Evolutionary conservation across 2,888 invertebrate species (phyloP).

Genomic region (Agrypnus murinus): DNA sequence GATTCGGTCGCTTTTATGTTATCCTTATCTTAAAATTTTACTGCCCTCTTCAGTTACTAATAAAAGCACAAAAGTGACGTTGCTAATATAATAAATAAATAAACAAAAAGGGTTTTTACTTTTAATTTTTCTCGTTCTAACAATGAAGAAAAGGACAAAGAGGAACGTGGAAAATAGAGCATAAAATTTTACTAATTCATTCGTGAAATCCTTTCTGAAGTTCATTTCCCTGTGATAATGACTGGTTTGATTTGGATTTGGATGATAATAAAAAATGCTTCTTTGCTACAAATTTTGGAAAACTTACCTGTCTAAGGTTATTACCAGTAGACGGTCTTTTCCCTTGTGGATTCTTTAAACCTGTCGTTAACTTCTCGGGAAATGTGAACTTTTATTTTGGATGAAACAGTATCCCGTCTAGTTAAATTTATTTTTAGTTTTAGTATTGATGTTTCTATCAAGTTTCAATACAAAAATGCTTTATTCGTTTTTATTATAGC

Average conservation of each 20-base stretch:
- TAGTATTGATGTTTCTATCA: background rate
- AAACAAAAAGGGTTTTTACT: too few relatives aligned
- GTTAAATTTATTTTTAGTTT: slow-evolving; percentile 24
- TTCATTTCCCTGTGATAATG: slow-evolving; percentile 22
- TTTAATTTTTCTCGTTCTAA: too few relatives aligned
- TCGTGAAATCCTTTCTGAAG: slow-evolving; percentile 13
- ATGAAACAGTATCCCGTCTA: slow-evolving; percentile 1
- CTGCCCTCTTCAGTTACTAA: too few relatives aligned
- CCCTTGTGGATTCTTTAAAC: slow-evolving; percentile 26
- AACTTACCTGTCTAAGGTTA: slow-evolving; percentile 17
- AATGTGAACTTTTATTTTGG: background rate
- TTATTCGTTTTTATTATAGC: too few relatives aligned
- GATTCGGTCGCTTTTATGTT: background rate
- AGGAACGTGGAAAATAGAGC: background rate
- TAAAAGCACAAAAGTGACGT: too few relatives aligned
- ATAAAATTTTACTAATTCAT: slow-evolving; percentile 23
- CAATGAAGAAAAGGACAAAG: too few relatives aligned
- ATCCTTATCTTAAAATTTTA: background rate
- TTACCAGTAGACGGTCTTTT: slow-evolving; percentile 24
- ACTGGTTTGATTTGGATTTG: slow-evolving; percentile 4
- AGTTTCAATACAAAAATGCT: background rate
- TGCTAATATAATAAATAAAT: too few relatives aligned
- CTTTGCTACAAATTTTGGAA: background rate
- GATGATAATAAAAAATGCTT: slow-evolving; percentile 1
- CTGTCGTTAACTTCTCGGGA: slow-evolving; percentile 34